A percentile compares a stretch with the other conserved stretches of the same genome.
Evolutionary conservation across 2,888 invertebrate genomes (phyloP).

Genomic region (Plebejus anna): DNA sequence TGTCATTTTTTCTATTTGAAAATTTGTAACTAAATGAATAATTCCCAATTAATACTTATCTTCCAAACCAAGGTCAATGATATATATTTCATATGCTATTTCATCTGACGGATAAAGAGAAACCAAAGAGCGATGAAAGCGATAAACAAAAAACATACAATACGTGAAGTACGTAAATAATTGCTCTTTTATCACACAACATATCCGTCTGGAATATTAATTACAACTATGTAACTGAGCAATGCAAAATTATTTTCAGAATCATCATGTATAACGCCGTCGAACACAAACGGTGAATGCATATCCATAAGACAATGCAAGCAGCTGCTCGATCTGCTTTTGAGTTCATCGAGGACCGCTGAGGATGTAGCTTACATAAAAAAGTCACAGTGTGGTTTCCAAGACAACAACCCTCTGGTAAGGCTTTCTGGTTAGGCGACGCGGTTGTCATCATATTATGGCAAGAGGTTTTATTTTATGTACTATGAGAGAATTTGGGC

Average conservation of each 20-base stretch:
- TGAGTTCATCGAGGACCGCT: slow-evolving; percentile 49
- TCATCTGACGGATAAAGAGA: neutral
- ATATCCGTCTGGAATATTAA: neutral
- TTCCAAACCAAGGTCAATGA: neutral
- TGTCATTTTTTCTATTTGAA: too few relatives aligned
- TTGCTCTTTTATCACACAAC: neutral
- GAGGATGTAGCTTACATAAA: slow-evolving; percentile 61
- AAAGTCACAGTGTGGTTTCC: slow-evolving; percentile 54
- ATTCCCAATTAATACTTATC: neutral
- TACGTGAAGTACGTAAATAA: neutral
- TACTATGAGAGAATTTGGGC: neutral
- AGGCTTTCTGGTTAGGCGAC: neutral
- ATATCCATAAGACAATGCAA: slow-evolving; percentile 58
- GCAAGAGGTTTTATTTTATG: neutral
- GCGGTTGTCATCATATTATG: neutral
- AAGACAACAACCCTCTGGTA: slow-evolving; percentile 39
- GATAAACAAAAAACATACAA: neutral
- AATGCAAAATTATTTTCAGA: slow-evolving; percentile 34
- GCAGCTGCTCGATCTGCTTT: slow-evolving; percentile 49
- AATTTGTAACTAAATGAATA: neutral
- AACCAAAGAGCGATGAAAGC: neutral
- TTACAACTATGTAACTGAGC: neutral
- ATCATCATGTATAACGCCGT: slow-evolving; percentile 57
- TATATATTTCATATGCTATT: neutral
- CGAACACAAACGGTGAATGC: slow-evolving; percentile 57